Evolutionary conservation across 2,888 invertebrate genomes (phyloP).

Genomic region (Heliconius sara): DNA sequence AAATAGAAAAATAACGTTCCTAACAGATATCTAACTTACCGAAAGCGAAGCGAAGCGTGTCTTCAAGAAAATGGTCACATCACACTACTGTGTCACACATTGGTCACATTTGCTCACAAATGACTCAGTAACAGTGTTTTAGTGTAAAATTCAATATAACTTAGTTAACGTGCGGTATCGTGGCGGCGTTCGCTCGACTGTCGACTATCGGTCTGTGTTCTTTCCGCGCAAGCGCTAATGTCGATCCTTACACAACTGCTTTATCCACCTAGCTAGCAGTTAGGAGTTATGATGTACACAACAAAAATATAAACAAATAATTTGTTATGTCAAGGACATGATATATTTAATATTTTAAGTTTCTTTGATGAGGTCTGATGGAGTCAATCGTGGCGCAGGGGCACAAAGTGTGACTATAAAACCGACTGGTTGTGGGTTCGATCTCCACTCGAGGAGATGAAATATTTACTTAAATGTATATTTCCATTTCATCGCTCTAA

Average conservation of each 20-base stretch:
- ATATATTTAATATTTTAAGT: too few relatives aligned
- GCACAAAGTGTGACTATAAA: too few relatives aligned
- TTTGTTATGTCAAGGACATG: neutral
- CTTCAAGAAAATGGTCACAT: neutral
- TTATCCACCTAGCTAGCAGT: neutral
- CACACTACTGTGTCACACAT: neutral
- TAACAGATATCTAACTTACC: neutral
- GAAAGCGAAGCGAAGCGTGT: constrained; percentile 4
- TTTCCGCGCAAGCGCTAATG: constrained; percentile 5
- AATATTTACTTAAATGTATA: too few relatives aligned
- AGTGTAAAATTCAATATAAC: neutral
- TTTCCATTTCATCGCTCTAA: too few relatives aligned
- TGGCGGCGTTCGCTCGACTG: constrained; percentile 4
- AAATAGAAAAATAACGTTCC: too few relatives aligned
- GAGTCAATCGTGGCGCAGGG: too few relatives aligned
- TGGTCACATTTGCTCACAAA: constrained; percentile 7
- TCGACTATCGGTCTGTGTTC: neutral
- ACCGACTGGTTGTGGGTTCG: too few relatives aligned
- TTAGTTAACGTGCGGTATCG: neutral
- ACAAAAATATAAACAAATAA: constrained; percentile 1
- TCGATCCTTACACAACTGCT: constrained; percentile 18
- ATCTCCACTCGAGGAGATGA: too few relatives aligned
- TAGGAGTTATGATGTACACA: neutral
- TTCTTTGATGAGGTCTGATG: too few relatives aligned
- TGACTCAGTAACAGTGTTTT: constrained; percentile 2